phyloP scores from a whole-genome alignment of 2,888 invertebrate genomes.

The Hypolimnas misippus region DNA sequence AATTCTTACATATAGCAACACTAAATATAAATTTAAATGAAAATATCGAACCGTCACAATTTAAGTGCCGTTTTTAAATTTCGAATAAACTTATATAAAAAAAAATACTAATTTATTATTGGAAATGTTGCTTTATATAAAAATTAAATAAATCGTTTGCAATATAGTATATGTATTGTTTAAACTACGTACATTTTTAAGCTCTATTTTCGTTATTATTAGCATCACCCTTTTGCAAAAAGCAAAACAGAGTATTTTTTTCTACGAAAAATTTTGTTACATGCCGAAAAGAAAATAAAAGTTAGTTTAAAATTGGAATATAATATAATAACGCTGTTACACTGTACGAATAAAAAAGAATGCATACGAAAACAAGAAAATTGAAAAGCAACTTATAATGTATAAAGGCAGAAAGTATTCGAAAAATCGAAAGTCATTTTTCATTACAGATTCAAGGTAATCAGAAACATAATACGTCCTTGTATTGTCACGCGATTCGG shows the following conservation, averaged over 20 bases:
- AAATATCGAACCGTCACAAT: neutral
- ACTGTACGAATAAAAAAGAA: too few relatives aligned
- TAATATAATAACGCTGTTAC: too few relatives aligned
- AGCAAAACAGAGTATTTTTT: slow-evolving; percentile 4
- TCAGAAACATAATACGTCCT: slow-evolving; percentile 41
- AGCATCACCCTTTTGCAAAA: slow-evolving; percentile 40
- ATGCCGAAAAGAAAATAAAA: neutral
- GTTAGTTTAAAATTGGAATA: neutral
- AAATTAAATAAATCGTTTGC: slow-evolving; percentile 21
- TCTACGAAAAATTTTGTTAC: neutral
- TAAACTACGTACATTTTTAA: slow-evolving; percentile 43
- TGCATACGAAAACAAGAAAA: neutral
- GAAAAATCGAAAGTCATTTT: slow-evolving; percentile 2
- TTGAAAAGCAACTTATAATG: neutral
- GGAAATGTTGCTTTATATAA: slow-evolving; percentile 34
- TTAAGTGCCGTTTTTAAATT: neutral
- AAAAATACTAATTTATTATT: neutral
- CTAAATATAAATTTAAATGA: slow-evolving; percentile 9
- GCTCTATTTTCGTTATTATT: slow-evolving; percentile 46
- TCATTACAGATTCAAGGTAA: slow-evolving; percentile 42
- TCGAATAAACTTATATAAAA: neutral
- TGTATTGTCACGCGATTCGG: slow-evolving; percentile 48
- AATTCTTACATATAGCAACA: slow-evolving; percentile 46
- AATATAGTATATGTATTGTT: slow-evolving; percentile 14
- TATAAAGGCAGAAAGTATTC: neutral